Base-by-base conservation (phyloP, 2,113 vertebrate species). In the Hemicordylus capensis region DNA sequence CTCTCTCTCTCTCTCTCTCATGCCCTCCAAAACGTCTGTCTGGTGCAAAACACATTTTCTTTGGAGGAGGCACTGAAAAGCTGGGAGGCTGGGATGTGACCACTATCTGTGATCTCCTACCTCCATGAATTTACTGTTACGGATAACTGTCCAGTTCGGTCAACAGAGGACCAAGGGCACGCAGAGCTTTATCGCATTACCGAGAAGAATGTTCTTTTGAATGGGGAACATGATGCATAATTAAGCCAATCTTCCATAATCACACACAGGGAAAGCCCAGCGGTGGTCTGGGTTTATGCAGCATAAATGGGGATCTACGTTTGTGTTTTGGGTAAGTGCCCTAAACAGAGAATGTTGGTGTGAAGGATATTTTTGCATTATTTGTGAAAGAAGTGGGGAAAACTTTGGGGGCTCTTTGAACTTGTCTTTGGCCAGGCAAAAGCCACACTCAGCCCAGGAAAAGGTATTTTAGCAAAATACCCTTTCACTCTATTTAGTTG, bases 41-140 rank as follows among this genome's bases (percentile, higher is more conserved):
- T n/a, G n/a, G n/a, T n/a, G n/a, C n/a, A n/a, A n/a, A n/a, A 12
- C 42, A 2, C 1, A 1, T 48, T 42, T 31, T 42, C 3, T 28
- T 10, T 48, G 77, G 59, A 26, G 26, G 31, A 26, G 26, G 31
- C 28, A 63, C 26, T 63, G 61, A 31, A 63, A 26, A 63, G 26
- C 61, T 63, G 26, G 61, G 61, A 12, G 61, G 9, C 10, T 1
- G 61, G 24, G 24, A 63, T 63, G 26, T 31, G 4, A 6, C 11
- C 63, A n/a, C 2, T 31, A 64, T n/a, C 63, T 64, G 63, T 64
- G 31, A 64, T 64, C 11, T n/a, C n/a, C 63, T n/a, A n/a, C 63
- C n/a, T 64, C 63, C 63, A 64, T n/a, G n/a, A 31, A 64, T n/a
- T 64, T n/a, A 2, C 48, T 8, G 48, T 51, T 64, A 28, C 31